Evolutionary conservation across 2,113 vertebrate genomes (phyloP).

Genomic region (Nerophis ophidion): DNA sequence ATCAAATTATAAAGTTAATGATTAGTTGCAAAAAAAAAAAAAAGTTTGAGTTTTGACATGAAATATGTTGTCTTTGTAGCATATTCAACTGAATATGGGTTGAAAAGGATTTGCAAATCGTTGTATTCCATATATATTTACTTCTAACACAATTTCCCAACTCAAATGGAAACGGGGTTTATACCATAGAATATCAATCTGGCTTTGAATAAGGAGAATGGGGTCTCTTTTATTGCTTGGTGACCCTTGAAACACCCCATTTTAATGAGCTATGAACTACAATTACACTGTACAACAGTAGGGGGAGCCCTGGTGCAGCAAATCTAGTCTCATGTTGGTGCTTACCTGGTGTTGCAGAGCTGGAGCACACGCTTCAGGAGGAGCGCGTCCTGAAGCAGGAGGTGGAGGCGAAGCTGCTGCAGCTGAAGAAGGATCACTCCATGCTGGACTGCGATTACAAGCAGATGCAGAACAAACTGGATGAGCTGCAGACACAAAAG

Average conservation of each 20-base stretch:
- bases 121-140: no score
- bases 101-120: no score
- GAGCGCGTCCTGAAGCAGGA: conserved; percentile 83
- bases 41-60: no score
- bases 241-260: neutral
- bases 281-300: neutral
- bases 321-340: neutral
- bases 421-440: conserved; percentile 85
- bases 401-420: conserved; percentile 84
- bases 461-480: conserved; percentile 80
- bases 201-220: neutral
- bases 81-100: no score
- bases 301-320: neutral
- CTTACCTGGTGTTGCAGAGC: conserved; percentile 67
- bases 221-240: neutral
- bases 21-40: no score
- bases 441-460: conserved; percentile 91
- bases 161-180: no score
- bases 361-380: conserved; percentile 87
- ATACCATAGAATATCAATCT: no score
- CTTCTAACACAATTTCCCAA: no score
- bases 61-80: no score
- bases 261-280: neutral
- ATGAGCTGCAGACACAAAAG: conserved; percentile 81
- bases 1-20: no score